Percentiles rank a stretch among this genome's conserved stretches.
Evolutionary conservation across 2,797 vertebrate species (phyloP).

Genomic region (Mionectes olivaceus): DNA sequence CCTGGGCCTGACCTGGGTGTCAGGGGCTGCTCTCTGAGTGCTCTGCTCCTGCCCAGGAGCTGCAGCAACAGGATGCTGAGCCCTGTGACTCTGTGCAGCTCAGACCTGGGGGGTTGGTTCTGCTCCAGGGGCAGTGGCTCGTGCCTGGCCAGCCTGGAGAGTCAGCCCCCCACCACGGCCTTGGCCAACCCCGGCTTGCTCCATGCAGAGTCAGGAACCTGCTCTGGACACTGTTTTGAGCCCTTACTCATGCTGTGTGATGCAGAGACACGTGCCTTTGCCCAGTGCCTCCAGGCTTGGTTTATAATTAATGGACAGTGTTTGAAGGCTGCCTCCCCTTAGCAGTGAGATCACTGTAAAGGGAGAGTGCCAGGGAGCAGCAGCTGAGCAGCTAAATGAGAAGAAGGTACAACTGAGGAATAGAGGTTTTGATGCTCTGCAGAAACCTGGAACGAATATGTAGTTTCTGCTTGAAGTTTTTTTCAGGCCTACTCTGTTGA

Average conservation of each 20-base stretch:
- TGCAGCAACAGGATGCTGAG: fast-evolving
- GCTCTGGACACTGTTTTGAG: background rate
- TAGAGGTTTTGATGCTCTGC: background rate
- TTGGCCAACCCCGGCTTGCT: background rate
- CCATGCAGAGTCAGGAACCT: background rate
- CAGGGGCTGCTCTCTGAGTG: background rate
- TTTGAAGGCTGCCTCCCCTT: background rate
- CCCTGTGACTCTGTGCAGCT: background rate
- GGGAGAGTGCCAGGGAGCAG: background rate
- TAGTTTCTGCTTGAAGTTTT: background rate
- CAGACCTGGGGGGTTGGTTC: background rate
- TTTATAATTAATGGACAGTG: background rate
- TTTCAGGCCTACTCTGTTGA: background rate
- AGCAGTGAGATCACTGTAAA: background rate
- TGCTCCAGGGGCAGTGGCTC: background rate
- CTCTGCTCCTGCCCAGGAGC: background rate
- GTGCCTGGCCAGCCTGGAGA: background rate
- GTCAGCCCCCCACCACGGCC: background rate
- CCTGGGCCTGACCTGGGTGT: background rate
- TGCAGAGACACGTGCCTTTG: background rate
- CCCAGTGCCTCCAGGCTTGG: background rate
- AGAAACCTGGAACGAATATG: background rate
- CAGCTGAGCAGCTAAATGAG: background rate
- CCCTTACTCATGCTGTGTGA: background rate
- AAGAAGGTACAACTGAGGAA: background rate